phyloP scores from a whole-genome alignment of 2,113 vertebrate genomes.

The Peromyscus maniculatus region DNA sequence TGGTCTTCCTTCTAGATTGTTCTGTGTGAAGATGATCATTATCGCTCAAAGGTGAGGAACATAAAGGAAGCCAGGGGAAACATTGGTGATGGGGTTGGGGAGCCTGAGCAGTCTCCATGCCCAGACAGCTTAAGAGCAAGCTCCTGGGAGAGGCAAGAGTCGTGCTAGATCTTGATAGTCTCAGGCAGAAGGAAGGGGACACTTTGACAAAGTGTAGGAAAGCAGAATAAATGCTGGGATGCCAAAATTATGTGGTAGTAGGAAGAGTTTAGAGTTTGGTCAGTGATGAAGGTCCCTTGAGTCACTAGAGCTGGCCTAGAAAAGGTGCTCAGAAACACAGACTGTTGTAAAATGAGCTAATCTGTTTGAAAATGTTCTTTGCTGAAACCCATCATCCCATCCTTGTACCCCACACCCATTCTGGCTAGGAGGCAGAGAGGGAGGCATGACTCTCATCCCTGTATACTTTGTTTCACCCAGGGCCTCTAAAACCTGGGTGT shows the following conservation, averaged over 20 bases:
- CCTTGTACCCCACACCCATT: not conserved
- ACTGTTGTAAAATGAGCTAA: not conserved
- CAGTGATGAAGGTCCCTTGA: not conserved
- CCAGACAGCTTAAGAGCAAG: not conserved
- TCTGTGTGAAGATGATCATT: not conserved
- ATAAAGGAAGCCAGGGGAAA: not conserved
- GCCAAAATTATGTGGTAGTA: fast-evolving
- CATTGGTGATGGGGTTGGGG: fast-evolving
- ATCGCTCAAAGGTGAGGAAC: fast-evolving
- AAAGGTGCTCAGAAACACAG: not conserved
- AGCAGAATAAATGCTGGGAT: not conserved
- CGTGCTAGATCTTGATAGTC: not conserved
- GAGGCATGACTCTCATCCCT: not conserved
- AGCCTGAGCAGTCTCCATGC: not conserved
- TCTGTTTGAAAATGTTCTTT: not conserved
- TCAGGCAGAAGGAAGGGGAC: not conserved
- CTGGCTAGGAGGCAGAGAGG: not conserved
- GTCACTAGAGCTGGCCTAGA: not conserved
- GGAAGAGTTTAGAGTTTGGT: not conserved
- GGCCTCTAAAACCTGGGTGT: not conserved
- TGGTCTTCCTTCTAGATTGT: not conserved
- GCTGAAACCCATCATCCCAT: not conserved
- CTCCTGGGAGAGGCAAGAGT: not conserved
- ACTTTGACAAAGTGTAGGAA: not conserved
- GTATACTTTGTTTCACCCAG: not conserved